Evolutionary conservation across 2,113 vertebrate genomes (phyloP), one percentile per base, ranked within the genome.

Genomic region (Myiopsitta monachus): DNA sequence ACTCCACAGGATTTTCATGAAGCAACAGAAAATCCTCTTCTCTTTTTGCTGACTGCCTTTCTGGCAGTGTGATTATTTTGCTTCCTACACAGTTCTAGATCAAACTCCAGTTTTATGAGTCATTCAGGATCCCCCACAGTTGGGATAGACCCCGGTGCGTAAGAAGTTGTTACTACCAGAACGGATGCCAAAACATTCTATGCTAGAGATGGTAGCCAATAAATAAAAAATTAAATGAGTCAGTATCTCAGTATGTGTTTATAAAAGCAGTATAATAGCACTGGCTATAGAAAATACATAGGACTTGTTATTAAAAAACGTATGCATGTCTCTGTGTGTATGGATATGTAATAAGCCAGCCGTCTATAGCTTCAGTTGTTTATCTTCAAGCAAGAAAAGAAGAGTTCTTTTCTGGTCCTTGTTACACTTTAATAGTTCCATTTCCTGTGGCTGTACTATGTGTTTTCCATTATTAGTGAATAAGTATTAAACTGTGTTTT

Each of bases 31-130:
- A 87, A 86, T 47, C 85, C 41, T 72, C 44, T 66, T 80, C 63
- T 88, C 59, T 64, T 85, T 79, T 51, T 81, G 79, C 94, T 93
- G 94, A 73, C 79, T 93, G 72, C 68, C 62, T 93, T 73, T 10
- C 82, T 93, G 90, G 92, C 90, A 94, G 51, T 39, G 64, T 62
- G 82, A 80, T 90, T 90, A 55, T 87, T 94, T 87, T 92, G 80
- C 93, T 87, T 96, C 94, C 95, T 38, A 95, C 94, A 36, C 92
- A 88, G 94, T 83, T 96, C 90, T 61, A 97, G 96, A 90, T 77
- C 84, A 64, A 89, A 77, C 82, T 88, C 59, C 72, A 49, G 72
- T 68, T 80, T 8, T 18, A 17, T 95, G 92, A 96, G 90, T 96
- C 85, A 94, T 19, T 67, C 41, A 74, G 88, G 83, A 95, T 95